phyloP scores from a whole-genome alignment of 1,140 invertebrate species.

The Trissolcus basalis region DNA sequence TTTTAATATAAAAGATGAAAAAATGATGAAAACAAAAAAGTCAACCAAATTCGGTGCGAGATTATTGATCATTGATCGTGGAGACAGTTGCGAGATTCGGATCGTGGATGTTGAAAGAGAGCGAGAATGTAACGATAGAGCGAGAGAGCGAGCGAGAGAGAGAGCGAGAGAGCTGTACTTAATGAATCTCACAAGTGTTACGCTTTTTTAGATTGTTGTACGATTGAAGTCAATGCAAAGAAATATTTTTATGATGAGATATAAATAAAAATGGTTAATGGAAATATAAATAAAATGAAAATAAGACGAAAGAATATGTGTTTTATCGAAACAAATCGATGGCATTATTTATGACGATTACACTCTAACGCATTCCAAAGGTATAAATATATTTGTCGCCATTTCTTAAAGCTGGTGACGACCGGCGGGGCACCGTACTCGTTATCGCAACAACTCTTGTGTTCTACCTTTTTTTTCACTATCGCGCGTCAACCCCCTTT shows the following conservation, averaged over 20 bases:
- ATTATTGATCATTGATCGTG: conserved; percentile 41
- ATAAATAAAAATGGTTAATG: conserved; percentile 28
- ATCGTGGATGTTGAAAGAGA: conserved; percentile 3
- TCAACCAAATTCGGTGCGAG: conserved; percentile 44
- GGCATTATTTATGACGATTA: conserved; percentile 38
- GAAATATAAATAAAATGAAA: conserved; percentile 22
- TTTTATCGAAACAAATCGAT: conserved; percentile 37
- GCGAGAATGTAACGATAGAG: no score
- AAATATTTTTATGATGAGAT: conserved; percentile 52
- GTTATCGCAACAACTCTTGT: conserved; percentile 38
- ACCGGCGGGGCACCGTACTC: conserved; percentile 45
- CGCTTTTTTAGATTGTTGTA: conserved; percentile 50
- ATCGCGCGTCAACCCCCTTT: conserved; percentile 48
- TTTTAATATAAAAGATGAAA: conserved; percentile 29
- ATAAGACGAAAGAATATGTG: conserved; percentile 23
- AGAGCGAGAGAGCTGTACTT: conserved; percentile 28
- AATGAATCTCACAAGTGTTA: conserved; percentile 54
- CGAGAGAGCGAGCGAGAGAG: no score
- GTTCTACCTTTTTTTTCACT: conserved; percentile 19
- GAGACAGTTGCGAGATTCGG: conserved; percentile 47
- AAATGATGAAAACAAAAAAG: conserved; percentile 1
- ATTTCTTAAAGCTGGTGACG: conserved; percentile 26
- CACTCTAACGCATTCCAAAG: conserved; percentile 56
- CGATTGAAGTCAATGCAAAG: conserved; percentile 49
- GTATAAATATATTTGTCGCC: conserved; percentile 46